Evolutionary conservation across 1,140 invertebrate genomes (phyloP).

Genomic region (Cataglyphis hispanica): DNA sequence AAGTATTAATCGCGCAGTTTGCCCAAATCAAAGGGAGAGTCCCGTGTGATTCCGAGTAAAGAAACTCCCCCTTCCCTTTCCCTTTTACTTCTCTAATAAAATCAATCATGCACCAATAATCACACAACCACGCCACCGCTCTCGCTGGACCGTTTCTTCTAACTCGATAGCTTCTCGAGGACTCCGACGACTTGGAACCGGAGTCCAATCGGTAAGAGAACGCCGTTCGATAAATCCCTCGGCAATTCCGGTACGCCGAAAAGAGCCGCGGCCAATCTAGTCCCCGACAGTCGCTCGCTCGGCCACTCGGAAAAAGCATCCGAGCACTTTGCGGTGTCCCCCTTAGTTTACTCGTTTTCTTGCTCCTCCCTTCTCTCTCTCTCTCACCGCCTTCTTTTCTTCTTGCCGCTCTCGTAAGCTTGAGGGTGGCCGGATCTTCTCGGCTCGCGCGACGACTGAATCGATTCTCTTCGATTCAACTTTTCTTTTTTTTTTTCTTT

Average conservation of each 20-base stretch:
- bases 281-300: constrained; percentile 53
- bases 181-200: constrained; percentile 12
- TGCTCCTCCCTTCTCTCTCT: neutral
- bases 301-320: constrained; percentile 64
- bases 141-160: constrained; percentile 29
- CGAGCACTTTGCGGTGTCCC: constrained; percentile 62
- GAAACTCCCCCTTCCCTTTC: neutral
- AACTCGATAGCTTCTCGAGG: constrained; percentile 52
- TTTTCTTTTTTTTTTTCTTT: neutral
- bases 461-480: neutral
- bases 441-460: constrained; percentile 7
- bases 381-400: neutral
- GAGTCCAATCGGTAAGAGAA: constrained; percentile 50
- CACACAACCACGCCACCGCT: neutral
- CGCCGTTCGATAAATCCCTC: constrained; percentile 57
- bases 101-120: constrained; percentile 51
- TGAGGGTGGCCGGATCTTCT: constrained; percentile 24
- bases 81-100: constrained; percentile 33
- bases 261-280: constrained; percentile 56
- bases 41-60: neutral
- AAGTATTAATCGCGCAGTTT: no score
- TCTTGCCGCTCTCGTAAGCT: constrained; percentile 23
- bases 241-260: constrained; percentile 51
- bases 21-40: neutral
- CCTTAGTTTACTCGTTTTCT: constrained; percentile 50